Evolutionary conservation across 92 coral and sea anemone species (phyloP), one percentile per base, ranked within the genome.

Genomic region (Zoanthus sansibaricus): DNA sequence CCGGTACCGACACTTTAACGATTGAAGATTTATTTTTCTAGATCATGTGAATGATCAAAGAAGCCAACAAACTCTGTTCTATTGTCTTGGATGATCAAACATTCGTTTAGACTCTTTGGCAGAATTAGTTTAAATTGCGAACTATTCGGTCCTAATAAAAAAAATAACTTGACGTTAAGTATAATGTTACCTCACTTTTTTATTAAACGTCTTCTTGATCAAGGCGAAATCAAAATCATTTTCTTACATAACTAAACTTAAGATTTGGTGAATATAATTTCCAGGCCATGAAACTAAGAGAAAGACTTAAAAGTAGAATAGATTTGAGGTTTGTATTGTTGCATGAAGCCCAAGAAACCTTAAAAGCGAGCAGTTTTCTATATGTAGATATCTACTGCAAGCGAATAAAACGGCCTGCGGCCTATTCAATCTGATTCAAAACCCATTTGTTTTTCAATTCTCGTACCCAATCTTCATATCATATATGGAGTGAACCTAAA

Each of bases 1-100:
- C 25, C 8, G 16, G 44, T 42, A 62, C 62, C 61, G n/a, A 51
- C 67, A 30, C 14, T 55, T 42, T 33, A 30, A 62, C 10, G 32
- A 18, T 18, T 25, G 13, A 64, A 66, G n/a, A 12, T 5, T 44
- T 80, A 20, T n/a, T 20, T 66, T 31, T 33, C 58, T 80, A 48
- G 20, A 25, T 4, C 10, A 25, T 21, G 44, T 9, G 52, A 20
- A 58, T 25, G 55, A 79, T 33, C 21, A 33, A 14, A 80, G 66
- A n/a, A 80, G 13, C 75, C 13, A 21, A 13, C 62, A 3, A 62
- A 15, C 14, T 47, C 18, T 21, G 70, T 37, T 18, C 18, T 58
- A 55, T 44, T n/a, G 20, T 75, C 79, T n/a, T 49, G 33, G 59
- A 32, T 20, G 33, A 33, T 15, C 71, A 62, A 79, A 61, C 83